Conservation (phyloP, 2,113 vertebrate genomes). For the Equus przewalskii region DNA sequence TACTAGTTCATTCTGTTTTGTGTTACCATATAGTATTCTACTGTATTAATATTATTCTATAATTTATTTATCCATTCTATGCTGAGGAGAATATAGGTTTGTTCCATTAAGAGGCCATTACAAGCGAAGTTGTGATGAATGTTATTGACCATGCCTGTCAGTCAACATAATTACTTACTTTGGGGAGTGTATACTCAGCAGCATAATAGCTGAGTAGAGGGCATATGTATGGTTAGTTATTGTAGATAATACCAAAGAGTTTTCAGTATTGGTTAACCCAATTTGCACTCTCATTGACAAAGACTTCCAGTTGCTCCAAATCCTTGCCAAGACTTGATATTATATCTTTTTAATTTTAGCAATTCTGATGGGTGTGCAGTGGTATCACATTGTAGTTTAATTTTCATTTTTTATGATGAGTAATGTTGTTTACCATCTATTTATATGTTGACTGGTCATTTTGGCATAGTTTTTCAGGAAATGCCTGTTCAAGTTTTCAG, state of each 20-base stretch:
- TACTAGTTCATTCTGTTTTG: background rate
- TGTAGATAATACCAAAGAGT: background rate
- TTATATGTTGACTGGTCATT: background rate
- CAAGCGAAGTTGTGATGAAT: background rate
- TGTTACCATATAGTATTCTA: background rate
- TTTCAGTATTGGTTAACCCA: background rate
- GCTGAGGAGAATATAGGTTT: background rate
- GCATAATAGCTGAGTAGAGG: background rate
- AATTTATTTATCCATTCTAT: background rate
- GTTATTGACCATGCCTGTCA: background rate
- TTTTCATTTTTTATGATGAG: background rate
- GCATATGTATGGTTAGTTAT: background rate
- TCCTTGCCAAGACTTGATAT: background rate
- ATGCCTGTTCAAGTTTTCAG: background rate
- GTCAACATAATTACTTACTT: background rate
- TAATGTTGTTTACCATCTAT: background rate
- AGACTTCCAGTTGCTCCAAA: background rate
- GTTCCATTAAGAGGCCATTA: background rate
- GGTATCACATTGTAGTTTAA: background rate
- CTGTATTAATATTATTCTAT: background rate
- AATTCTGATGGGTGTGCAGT: background rate
- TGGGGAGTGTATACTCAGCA: background rate
- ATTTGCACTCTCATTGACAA: background rate
- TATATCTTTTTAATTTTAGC: background rate
- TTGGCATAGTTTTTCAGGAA: background rate